Evolutionary conservation across 1,140 invertebrate species (phyloP).

Genomic region (Drosophila asahinai): DNA sequence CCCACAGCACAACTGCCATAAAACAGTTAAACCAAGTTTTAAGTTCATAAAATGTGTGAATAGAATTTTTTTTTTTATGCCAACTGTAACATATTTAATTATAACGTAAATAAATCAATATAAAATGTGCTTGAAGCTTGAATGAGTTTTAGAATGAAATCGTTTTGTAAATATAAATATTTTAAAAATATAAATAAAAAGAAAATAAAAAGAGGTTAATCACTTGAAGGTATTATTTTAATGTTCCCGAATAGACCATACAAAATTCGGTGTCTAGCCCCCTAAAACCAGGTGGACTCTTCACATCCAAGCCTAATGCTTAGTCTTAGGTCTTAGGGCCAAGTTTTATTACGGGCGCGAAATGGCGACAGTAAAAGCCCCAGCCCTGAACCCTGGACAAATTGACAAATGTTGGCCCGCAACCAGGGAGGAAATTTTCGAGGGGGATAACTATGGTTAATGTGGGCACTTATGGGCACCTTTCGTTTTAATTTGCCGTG

Average conservation of each 20-base stretch:
- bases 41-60: conserved; percentile 4
- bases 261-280: neutral
- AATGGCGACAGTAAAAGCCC: conserved; percentile 57
- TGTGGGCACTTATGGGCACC: conserved; percentile 42
- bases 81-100: conserved; percentile 5
- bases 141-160: neutral
- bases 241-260: neutral
- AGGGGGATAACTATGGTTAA: conserved; percentile 29
- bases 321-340: conserved; percentile 15
- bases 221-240: no score
- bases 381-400: conserved; percentile 45
- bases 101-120: neutral
- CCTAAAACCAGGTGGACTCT: neutral
- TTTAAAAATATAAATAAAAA: neutral
- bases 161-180: neutral
- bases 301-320: neutral
- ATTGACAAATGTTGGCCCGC: conserved; percentile 65
- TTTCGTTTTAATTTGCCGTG: conserved; percentile 62
- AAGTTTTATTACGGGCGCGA: conserved; percentile 45
- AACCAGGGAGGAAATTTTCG: neutral
- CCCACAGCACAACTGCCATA: no score
- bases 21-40: neutral
- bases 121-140: neutral
- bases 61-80: neutral
- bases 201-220: neutral